Evolutionary conservation across 2,797 vertebrate species (phyloP).

Genomic region (Cyclura pinguis): DNA sequence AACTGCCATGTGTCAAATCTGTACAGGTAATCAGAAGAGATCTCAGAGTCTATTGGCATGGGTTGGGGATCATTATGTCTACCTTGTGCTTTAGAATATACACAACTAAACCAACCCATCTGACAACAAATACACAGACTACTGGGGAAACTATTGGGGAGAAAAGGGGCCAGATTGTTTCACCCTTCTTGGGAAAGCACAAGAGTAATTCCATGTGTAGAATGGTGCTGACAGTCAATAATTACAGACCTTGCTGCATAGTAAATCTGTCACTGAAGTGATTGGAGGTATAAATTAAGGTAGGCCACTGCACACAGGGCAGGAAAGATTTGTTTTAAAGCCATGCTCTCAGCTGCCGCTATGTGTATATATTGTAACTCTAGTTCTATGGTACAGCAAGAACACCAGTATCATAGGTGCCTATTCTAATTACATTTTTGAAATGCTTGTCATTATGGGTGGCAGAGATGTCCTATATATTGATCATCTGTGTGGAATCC

Average conservation of each 20-base stretch:
- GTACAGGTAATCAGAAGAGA: background rate
- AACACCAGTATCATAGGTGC: background rate
- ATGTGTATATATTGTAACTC: background rate
- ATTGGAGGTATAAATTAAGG: constrained; percentile 46
- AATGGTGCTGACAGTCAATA: constrained; percentile 11
- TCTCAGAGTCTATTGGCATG: background rate
- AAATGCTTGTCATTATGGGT: background rate
- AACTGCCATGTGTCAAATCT: background rate
- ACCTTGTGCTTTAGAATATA: background rate
- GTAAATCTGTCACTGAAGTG: constrained; percentile 53
- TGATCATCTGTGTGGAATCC: background rate
- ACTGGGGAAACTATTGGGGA: background rate
- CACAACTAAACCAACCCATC: background rate
- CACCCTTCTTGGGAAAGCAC: background rate
- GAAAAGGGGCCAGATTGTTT: background rate
- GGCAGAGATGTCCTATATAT: background rate
- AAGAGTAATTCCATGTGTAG: background rate
- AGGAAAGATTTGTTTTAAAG: constrained; percentile 22
- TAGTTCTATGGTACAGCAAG: background rate
- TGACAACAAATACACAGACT: background rate
- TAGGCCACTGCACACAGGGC: constrained; percentile 35
- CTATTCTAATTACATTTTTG: background rate
- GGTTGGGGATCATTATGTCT: background rate
- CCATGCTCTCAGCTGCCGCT: constrained; percentile 29
- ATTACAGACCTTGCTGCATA: constrained; percentile 20